Evolutionary conservation across 2,113 vertebrate species (phyloP).

Genomic region (Zapus hudsonius): DNA sequence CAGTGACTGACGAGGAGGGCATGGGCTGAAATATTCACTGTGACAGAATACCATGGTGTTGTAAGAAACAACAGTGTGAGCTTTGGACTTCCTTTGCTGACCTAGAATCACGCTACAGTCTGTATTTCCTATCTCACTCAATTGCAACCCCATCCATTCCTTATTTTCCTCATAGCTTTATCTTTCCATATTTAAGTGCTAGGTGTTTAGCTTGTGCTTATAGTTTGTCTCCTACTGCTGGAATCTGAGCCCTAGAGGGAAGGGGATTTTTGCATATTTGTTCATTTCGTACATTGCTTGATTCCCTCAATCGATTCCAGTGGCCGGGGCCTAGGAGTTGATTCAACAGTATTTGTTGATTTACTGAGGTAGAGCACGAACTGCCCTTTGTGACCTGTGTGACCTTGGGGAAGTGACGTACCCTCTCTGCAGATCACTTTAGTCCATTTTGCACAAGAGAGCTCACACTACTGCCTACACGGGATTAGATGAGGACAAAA

Average conservation of each 20-base stretch:
- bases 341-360: neutral
- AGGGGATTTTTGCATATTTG: neutral
- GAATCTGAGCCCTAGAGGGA: neutral
- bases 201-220: neutral
- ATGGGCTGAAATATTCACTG: rapidly evolving
- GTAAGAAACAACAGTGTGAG: rapidly evolving
- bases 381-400: neutral
- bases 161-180: rapidly evolving
- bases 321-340: neutral
- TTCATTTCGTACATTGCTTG: neutral
- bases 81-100: neutral
- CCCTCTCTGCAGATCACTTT: neutral
- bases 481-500: neutral
- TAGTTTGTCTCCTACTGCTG: neutral
- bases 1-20: neutral
- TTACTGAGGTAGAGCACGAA: neutral
- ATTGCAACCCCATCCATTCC: neutral
- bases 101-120: neutral
- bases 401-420: neutral
- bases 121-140: neutral
- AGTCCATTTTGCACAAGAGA: neutral
- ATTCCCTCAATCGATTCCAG: neutral
- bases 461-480: neutral
- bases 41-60: neutral
- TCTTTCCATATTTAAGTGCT: neutral